Evolutionary conservation across 92 coral and sea anemone genomes (phyloP).

Genomic region (Porites divaricata): DNA sequence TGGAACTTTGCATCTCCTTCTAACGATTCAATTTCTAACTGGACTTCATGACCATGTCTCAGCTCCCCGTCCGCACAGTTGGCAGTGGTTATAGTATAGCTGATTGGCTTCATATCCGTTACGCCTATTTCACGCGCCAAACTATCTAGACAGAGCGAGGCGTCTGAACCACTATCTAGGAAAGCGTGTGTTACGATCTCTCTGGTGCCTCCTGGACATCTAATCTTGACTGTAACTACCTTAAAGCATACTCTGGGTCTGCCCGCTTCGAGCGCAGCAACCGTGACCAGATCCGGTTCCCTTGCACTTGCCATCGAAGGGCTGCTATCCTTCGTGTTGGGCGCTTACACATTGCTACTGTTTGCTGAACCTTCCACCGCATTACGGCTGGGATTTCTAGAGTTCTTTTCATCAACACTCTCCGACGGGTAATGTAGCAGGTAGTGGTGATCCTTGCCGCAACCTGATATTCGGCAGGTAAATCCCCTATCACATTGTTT

Average conservation of each 20-base stretch:
- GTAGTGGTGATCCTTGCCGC: conserved; percentile 63
- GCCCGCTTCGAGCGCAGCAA: conserved; percentile 27
- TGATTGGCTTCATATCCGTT: conserved; percentile 47
- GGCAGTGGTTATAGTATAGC: conserved; percentile 62
- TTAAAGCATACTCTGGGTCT: conserved; percentile 65
- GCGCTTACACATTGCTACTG: neutral
- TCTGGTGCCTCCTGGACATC: conserved; percentile 40
- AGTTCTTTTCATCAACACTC: neutral
- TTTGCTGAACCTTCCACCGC: neutral
- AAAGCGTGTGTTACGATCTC: conserved; percentile 68
- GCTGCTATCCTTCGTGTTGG: neutral
- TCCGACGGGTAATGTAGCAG: conserved; percentile 50
- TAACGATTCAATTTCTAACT: conserved; percentile 61
- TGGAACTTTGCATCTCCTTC: conserved; percentile 61
- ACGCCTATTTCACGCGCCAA: conserved; percentile 56
- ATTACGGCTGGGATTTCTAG: neutral
- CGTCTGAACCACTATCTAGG: conserved; percentile 74
- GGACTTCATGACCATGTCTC: conserved; percentile 59
- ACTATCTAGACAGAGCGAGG: conserved; percentile 68
- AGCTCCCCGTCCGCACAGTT: conserved; percentile 32
- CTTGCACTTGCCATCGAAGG: neutral
- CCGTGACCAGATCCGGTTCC: neutral
- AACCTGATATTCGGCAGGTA: conserved; percentile 61
- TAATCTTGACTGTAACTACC: conserved; percentile 75
- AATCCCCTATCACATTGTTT: conserved; percentile 62